phyloP scores from a whole-genome alignment of 2,888 invertebrate species.

The Caenorhabditis sp. region DNA sequence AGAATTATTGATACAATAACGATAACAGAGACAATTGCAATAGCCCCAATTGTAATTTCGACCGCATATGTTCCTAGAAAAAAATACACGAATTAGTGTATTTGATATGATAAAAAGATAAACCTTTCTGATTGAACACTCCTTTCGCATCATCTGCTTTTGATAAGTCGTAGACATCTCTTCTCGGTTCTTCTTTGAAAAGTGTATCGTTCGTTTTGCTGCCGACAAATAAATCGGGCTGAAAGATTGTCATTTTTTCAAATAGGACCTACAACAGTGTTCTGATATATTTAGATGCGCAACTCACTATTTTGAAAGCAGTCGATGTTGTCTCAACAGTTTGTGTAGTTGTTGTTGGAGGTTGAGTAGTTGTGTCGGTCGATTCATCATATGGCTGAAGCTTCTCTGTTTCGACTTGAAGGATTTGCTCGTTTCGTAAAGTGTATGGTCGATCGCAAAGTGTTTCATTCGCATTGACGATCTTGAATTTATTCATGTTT shows the following conservation, averaged over 20 bases:
- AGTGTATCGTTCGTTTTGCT: slow-evolving; percentile 48
- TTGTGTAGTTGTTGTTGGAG: slow-evolving; percentile 47
- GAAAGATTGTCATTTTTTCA: too few species aligned
- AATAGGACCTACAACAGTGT: too few species aligned
- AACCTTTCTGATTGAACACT: slow-evolving; percentile 38
- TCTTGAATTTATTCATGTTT: slow-evolving; percentile 48
- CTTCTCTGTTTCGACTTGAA: slow-evolving; percentile 38
- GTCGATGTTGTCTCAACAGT: slow-evolving; percentile 49
- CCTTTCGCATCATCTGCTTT: slow-evolving; percentile 45
- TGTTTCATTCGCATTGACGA: slow-evolving; percentile 59
- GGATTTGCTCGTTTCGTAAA: slow-evolving; percentile 25
- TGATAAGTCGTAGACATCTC: slow-evolving; percentile 48
- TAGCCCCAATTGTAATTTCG: slow-evolving; percentile 45
- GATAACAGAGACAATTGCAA: slow-evolving; percentile 45
- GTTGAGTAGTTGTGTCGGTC: slow-evolving; percentile 58
- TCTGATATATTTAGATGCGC: too few species aligned
- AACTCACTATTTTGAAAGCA: slow-evolving; percentile 42
- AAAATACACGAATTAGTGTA: background rate
- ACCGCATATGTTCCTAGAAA: slow-evolving; percentile 34
- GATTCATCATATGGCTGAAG: slow-evolving; percentile 54
- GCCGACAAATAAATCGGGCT: slow-evolving; percentile 56
- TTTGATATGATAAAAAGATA: slow-evolving; percentile 7
- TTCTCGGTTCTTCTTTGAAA: slow-evolving; percentile 52
- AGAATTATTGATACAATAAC: slow-evolving; percentile 48
- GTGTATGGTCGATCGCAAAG: slow-evolving; percentile 70